Evolutionary conservation across 2,888 invertebrate genomes (phyloP).

Genomic region (Mythimna lalbum): DNA sequence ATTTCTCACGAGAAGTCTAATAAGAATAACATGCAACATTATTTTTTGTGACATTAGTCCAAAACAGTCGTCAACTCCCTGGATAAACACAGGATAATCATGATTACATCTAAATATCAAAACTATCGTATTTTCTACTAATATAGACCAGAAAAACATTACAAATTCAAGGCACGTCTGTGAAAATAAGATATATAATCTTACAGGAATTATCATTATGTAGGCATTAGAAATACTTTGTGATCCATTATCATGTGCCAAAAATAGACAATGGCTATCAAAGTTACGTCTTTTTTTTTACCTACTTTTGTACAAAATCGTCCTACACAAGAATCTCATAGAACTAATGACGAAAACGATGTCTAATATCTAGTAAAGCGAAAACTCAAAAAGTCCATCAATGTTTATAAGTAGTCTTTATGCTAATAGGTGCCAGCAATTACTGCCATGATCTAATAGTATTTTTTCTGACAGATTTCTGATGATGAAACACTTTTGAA

Average conservation of each 20-base stretch:
- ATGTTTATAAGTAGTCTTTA: no score
- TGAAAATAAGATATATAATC: neutral
- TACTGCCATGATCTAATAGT: no score
- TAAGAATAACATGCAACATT: constrained; percentile 17
- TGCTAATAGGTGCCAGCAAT: no score
- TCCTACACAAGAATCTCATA: neutral
- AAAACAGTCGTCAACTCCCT: constrained; percentile 29
- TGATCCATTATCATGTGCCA: neutral
- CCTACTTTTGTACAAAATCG: neutral
- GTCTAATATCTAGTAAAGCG: no score
- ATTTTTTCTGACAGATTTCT: no score
- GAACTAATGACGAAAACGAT: neutral
- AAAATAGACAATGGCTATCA: no score
- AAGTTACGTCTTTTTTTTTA: neutral
- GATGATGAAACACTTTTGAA: neutral
- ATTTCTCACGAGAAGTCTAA: constrained; percentile 27
- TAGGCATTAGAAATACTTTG: neutral
- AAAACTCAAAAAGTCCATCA: no score
- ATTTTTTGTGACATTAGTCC: constrained; percentile 24
- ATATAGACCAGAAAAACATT: constrained; percentile 28
- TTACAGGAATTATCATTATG: neutral
- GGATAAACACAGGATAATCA: constrained; percentile 44
- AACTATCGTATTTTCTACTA: constrained; percentile 43
- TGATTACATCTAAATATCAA: constrained; percentile 48
- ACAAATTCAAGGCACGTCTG: constrained; percentile 4